Evolutionary conservation across 2,797 vertebrate species (phyloP).

Genomic region (Antennarius maculatus): DNA sequence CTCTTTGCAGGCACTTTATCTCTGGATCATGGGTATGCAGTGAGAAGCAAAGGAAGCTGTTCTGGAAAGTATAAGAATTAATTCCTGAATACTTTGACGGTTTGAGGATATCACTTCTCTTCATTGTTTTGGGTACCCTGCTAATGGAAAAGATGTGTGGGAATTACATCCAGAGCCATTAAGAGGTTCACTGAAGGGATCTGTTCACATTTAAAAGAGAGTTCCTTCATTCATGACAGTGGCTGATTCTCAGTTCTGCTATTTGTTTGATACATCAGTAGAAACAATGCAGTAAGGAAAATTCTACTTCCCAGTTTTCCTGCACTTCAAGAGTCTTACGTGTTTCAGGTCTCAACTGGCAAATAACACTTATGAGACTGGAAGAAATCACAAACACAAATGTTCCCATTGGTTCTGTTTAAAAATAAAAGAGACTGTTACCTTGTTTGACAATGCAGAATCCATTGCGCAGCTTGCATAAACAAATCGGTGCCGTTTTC

Average conservation of each 20-base stretch:
- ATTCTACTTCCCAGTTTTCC: constrained; percentile 30
- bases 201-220: constrained; percentile 18
- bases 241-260: constrained; percentile 27
- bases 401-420: constrained; percentile 11
- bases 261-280: constrained; percentile 23
- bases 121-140: constrained; percentile 37
- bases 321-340: constrained; percentile 1
- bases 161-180: neutral
- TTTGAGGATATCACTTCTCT: constrained; percentile 12
- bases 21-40: no score
- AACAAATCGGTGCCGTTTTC: constrained; percentile 85
- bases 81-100: constrained; percentile 14
- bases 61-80: neutral
- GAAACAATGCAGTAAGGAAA: constrained; percentile 41
- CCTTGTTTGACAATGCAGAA: constrained; percentile 84
- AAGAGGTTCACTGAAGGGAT: constrained; percentile 4
- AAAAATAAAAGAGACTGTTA: constrained; percentile 55
- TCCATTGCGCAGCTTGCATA: constrained; percentile 80
- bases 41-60: neutral
- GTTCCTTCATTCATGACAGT: constrained; percentile 5
- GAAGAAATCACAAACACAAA: constrained; percentile 7
- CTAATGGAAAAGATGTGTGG: constrained; percentile 8
- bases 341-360: constrained; percentile 14
- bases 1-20: constrained; percentile 2
- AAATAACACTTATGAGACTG: constrained; percentile 2